These are phyloP conservation scores for Machimus rusticus DNA, from an alignment of 2,888 invertebrate genomes.

Conservation along the genomic window DNA sequence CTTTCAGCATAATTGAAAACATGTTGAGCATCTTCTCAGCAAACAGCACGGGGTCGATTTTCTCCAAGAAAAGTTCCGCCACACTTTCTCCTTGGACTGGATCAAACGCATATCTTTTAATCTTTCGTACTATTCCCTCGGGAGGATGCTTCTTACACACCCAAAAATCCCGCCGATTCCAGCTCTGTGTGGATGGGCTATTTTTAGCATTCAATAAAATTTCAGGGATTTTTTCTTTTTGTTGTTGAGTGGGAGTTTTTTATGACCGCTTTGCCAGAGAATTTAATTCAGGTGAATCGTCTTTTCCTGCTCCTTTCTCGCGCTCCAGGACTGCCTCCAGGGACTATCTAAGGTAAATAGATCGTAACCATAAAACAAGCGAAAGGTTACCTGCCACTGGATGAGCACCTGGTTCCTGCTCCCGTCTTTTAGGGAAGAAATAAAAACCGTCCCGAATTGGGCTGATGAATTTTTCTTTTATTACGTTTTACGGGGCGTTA, in stretches of 20 bases:
- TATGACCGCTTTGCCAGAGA: neutral
- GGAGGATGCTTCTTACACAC: neutral
- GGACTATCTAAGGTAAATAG: neutral
- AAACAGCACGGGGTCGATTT: neutral
- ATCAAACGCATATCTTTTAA: neutral
- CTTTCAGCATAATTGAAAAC: constrained; percentile 29
- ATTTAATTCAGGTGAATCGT: constrained; percentile 30
- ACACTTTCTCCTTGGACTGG: neutral
- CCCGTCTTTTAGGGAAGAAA: neutral
- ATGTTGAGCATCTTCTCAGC: constrained; percentile 2
- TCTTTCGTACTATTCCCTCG: neutral
- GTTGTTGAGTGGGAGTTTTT: neutral
- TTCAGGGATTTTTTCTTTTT: neutral
- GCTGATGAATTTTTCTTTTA: neutral
- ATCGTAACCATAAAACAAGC: neutral
- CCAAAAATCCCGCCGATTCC: neutral
- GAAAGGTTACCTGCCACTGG: neutral
- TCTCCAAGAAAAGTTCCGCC: neutral
- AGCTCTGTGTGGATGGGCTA: neutral
- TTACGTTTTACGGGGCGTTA: neutral
- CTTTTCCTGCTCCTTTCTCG: neutral
- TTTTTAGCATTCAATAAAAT: constrained; percentile 25
- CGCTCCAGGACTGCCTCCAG: neutral
- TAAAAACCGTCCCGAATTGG: neutral
- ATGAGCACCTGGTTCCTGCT: neutral